A percentile compares a stretch with the other conserved stretches of the same genome.
Conservation (phyloP, 2,797 vertebrate species). For the Sebastes oblongus region DNA sequence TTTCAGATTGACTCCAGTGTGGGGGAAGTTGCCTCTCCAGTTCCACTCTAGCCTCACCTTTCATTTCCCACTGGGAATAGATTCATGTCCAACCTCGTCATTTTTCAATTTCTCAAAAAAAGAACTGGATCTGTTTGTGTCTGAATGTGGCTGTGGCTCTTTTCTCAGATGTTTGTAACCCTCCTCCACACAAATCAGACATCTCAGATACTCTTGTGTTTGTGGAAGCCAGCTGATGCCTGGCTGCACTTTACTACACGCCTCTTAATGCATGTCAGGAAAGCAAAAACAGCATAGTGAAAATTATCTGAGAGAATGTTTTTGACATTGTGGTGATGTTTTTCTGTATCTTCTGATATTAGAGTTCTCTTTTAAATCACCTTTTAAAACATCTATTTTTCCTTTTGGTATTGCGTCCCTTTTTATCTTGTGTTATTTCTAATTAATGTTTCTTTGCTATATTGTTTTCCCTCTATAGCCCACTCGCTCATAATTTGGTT, state of each 20-base stretch:
- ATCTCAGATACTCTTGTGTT: not conserved
- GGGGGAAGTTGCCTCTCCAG: not conserved
- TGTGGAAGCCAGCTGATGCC: constrained; percentile 8
- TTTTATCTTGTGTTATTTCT: not conserved
- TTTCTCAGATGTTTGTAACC: not conserved
- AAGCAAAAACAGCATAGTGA: not conserved
- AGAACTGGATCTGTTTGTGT: not conserved
- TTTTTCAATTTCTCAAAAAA: not conserved
- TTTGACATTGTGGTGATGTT: not conserved
- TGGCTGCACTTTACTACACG: not conserved
- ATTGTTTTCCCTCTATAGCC: not conserved
- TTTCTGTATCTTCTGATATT: not conserved
- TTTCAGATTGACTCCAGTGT: not conserved
- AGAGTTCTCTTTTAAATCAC: not conserved
- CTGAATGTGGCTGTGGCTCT: not conserved
- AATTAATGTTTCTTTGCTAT: not conserved
- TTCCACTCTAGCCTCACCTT: not conserved
- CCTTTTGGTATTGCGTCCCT: not conserved
- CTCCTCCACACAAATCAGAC: not conserved
- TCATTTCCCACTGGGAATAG: not conserved
- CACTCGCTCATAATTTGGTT: not conserved
- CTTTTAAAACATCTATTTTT: not conserved
- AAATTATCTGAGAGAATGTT: not conserved
- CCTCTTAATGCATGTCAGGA: not conserved
- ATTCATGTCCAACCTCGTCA: not conserved